phyloP scores from a whole-genome alignment of 2,888 invertebrate species.

The Eudasyphora cyanicolor region DNA sequence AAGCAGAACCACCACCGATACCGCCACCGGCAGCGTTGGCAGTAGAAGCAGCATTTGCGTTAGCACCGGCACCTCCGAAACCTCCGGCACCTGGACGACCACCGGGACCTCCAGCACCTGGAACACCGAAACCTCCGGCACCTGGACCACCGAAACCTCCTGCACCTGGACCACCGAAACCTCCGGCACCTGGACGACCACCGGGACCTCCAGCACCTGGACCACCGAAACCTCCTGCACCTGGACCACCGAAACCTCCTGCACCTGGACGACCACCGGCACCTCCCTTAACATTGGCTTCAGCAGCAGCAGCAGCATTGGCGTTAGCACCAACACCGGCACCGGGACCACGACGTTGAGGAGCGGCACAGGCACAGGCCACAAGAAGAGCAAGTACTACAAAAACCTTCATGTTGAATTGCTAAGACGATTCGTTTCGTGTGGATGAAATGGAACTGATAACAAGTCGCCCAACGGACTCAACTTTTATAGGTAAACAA shows the following conservation, averaged over 20 bases:
- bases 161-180: slow-evolving; percentile 58
- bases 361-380: slow-evolving; percentile 15
- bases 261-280: slow-evolving; percentile 64
- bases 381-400: slow-evolving; percentile 30
- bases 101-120: not conserved
- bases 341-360: not conserved
- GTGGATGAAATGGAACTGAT: slow-evolving; percentile 32
- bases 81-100: slow-evolving; percentile 35
- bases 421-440: not conserved
- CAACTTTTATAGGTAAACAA: slow-evolving; percentile 41
- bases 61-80: slow-evolving; percentile 31
- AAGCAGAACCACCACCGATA: slow-evolving; percentile 33
- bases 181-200: slow-evolving; percentile 29
- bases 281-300: slow-evolving; percentile 56
- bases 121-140: not conserved
- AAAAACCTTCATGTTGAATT: slow-evolving; percentile 39
- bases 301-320: slow-evolving; percentile 2
- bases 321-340: slow-evolving; percentile 31
- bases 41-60: slow-evolving; percentile 38
- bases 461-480: not conserved
- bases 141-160: slow-evolving; percentile 44
- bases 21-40: slow-evolving; percentile 13
- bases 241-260: slow-evolving; percentile 49
- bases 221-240: slow-evolving; percentile 31
- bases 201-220: slow-evolving; percentile 2